Conservation (phyloP, 2,888 invertebrate genomes). For the Athalia circularis region DNA sequence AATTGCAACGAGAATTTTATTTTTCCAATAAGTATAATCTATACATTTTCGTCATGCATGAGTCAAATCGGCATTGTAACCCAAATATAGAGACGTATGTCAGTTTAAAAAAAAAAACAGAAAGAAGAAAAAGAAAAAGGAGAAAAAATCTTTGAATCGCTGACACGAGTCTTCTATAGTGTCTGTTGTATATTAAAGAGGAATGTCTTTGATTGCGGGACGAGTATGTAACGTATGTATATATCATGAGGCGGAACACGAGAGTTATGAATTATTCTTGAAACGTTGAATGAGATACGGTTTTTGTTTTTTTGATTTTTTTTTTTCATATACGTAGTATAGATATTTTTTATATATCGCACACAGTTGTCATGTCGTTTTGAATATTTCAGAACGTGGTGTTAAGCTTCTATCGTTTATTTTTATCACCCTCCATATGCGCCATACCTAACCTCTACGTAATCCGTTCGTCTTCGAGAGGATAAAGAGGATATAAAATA, state of each 20-base stretch:
- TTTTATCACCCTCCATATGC: too few species aligned
- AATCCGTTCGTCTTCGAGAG: too few species aligned
- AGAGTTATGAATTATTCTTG: slow-evolving; percentile 42
- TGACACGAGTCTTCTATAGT: neutral
- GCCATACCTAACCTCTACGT: too few species aligned
- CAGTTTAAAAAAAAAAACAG: slow-evolving; percentile 56
- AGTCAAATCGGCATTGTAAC: slow-evolving; percentile 58
- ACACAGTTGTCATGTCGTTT: too few species aligned
- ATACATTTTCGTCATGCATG: slow-evolving; percentile 48
- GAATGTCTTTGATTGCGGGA: slow-evolving; percentile 38
- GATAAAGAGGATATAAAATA: too few species aligned
- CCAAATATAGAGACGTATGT: slow-evolving; percentile 53
- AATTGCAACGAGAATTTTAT: too few species aligned
- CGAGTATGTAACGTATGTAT: slow-evolving; percentile 1
- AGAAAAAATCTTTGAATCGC: neutral
- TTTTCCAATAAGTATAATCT: too few species aligned
- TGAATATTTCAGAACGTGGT: too few species aligned
- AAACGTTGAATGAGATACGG: slow-evolving; percentile 36
- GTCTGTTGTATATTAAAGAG: slow-evolving; percentile 24
- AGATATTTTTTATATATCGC: too few species aligned
- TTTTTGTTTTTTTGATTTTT: neutral
- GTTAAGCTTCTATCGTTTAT: too few species aligned
- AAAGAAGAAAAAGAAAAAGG: neutral
- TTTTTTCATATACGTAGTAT: neutral
- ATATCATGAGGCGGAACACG: neutral